Conservation (phyloP, 2,113 vertebrate genomes). For the Probosciger aterrimus region DNA sequence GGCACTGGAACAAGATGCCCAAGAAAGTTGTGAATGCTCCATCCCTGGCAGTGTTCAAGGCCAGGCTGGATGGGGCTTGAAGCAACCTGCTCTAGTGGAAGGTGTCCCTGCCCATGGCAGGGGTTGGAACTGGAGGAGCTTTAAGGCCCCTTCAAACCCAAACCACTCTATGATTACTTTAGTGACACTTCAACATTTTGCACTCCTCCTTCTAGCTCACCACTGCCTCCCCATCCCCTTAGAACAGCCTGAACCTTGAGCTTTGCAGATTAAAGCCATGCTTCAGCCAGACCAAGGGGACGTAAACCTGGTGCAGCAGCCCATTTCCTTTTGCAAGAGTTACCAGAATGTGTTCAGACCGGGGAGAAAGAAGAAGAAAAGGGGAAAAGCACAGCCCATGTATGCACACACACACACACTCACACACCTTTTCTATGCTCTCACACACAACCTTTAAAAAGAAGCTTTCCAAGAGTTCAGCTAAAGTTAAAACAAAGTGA, state of each 20-base stretch:
- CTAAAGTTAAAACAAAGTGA: slow-evolving; percentile 8
- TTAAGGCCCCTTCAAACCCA: background rate
- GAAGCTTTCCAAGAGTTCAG: slow-evolving; percentile 46
- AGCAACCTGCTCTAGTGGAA: background rate
- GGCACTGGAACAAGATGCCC: background rate
- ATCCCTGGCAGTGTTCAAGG: background rate
- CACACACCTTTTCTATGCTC: background rate
- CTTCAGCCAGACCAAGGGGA: background rate
- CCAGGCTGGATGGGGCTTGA: background rate
- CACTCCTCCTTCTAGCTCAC: background rate
- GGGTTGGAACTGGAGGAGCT: background rate
- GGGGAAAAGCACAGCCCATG: too few species aligned
- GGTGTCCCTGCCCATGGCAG: background rate
- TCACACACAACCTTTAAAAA: background rate
- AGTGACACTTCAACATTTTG: background rate
- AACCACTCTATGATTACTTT: background rate
- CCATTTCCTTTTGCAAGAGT: accelerated
- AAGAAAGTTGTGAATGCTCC: accelerated
- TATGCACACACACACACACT: background rate
- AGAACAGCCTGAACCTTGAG: background rate
- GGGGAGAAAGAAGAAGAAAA: too few species aligned
- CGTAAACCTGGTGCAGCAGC: accelerated
- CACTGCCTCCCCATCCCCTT: background rate
- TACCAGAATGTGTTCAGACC: accelerated
- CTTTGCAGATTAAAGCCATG: background rate